Evolutionary conservation across 2,888 invertebrate species (phyloP).

Genomic region (Boloria euphrosyne): DNA sequence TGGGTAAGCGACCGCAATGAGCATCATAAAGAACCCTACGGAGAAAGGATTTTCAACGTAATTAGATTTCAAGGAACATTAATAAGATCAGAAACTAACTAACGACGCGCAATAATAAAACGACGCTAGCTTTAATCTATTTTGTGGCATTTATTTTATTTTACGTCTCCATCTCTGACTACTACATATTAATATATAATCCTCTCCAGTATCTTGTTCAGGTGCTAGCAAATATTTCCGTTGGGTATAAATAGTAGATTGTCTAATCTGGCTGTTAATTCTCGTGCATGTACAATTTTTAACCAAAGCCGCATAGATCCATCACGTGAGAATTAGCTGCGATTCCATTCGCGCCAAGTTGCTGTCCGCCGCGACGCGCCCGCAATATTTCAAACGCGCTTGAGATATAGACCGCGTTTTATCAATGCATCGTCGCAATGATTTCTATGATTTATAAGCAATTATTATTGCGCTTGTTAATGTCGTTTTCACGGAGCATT

Average conservation of each 20-base stretch:
- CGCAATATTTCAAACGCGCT: slow-evolving; percentile 75
- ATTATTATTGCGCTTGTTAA: slow-evolving; percentile 79
- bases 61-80: slow-evolving; percentile 41
- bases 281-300: slow-evolving; percentile 32
- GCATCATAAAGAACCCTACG: slow-evolving; percentile 43
- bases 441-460: slow-evolving; percentile 78
- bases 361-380: slow-evolving; percentile 69
- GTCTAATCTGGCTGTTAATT: slow-evolving; percentile 24
- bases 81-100: slow-evolving; percentile 40
- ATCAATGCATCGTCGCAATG: slow-evolving; percentile 81
- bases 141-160: slow-evolving; percentile 25
- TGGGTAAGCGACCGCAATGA: slow-evolving; percentile 52
- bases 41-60: slow-evolving; percentile 41
- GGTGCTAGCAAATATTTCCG: background rate
- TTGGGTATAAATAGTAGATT: slow-evolving; percentile 17
- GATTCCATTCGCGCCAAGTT: slow-evolving; percentile 72
- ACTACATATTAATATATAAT: slow-evolving; percentile 3
- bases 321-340: slow-evolving; percentile 74
- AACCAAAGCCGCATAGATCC: slow-evolving; percentile 59
- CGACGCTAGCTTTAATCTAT: slow-evolving; percentile 30
- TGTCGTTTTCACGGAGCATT: slow-evolving; percentile 77
- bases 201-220: background rate
- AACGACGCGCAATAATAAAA: slow-evolving; percentile 34
- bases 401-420: slow-evolving; percentile 77
- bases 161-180: slow-evolving; percentile 7